Base-by-base conservation (phyloP, 2,888 invertebrate species). In the Lycaena phlaeas region DNA sequence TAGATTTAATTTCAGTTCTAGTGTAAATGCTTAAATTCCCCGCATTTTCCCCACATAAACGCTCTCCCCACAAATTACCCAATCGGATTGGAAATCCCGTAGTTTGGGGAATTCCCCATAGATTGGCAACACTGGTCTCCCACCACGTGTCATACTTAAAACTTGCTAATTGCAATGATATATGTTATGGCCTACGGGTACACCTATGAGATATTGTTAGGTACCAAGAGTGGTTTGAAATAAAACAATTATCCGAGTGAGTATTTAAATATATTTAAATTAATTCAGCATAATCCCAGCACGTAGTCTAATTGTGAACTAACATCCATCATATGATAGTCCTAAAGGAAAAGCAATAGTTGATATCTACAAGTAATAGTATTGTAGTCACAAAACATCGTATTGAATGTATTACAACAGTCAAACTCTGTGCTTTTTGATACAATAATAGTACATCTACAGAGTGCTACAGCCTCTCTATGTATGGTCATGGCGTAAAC, bases 391-490 rank as follows among this genome's bases (percentile, higher is more conserved):
- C 49, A 46, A 44, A 25, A 41, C 41, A 44, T 30, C 38, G 7
- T 9, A 14, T 26, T 36, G 22, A 22, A 12, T 25, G 14, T n/a
- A n/a, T 31, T 14, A 30, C 11, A 17, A 41, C 66, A 67, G 64
- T 65, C 36, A 59, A 53, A 39, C 15, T 30, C 25, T 10, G 30
- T 18, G 18, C 22, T 36, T 37, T 40, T 7, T 7, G 25, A 27
- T 36, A 31, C 10, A 36, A 26, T 39, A 26, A 15, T 22, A 38
- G 30, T 45, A 42, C 44, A 46, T 50, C 59, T 67, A 69, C 72
- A 75, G 72, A 72, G 71, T 75, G 73, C 73, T 68, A 74, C 70
- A 54, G 56, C 59, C 64, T 59, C 68, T 27, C 42, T 29, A 42
- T 36, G 25, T 17, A 25, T 17, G 9, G 9, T 11, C 6, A 14